A percentile compares a stretch with the other conserved stretches of the same genome.
Evolutionary conservation across 2,113 vertebrate species (phyloP).

Genomic region (Tenrec ecaudatus): DNA sequence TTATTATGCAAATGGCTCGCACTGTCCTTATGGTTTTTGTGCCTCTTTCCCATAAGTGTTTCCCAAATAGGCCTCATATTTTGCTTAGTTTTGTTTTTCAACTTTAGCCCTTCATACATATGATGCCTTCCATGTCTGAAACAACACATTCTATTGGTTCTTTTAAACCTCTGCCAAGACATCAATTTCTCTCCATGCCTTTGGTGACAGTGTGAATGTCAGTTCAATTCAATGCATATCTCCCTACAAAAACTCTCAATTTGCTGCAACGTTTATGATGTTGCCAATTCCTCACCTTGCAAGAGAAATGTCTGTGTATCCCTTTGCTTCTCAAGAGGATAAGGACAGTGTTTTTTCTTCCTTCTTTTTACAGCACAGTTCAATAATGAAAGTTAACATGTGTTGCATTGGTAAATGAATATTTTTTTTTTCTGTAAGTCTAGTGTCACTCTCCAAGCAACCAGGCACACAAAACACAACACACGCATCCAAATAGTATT

Average conservation of each 20-base stretch:
- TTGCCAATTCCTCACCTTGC: neutral
- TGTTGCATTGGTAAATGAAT: conserved; percentile 5
- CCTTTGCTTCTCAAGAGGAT: neutral
- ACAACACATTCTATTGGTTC: neutral
- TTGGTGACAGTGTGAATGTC: neutral
- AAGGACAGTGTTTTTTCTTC: neutral
- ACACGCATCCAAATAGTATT: neutral
- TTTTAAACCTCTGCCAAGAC: conserved; percentile 32
- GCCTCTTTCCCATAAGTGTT: neutral
- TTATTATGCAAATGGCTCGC: neutral
- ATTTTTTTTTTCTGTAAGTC: conserved; percentile 31
- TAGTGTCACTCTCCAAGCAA: neutral
- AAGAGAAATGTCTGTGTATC: neutral
- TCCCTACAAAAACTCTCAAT: neutral
- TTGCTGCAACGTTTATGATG: neutral
- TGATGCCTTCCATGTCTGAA: conserved; percentile 11
- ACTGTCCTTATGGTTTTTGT: neutral
- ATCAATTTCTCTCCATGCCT: neutral
- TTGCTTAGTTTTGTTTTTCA: neutral
- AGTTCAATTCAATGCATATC: neutral
- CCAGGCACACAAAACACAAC: neutral
- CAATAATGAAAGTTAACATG: conserved; percentile 19
- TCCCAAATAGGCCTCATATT: neutral
- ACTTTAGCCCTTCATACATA: neutral
- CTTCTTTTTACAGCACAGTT: neutral